Base-by-base conservation (phyloP, 2,797 vertebrate genomes). In the Pseudochaenichthys georgianus region DNA sequence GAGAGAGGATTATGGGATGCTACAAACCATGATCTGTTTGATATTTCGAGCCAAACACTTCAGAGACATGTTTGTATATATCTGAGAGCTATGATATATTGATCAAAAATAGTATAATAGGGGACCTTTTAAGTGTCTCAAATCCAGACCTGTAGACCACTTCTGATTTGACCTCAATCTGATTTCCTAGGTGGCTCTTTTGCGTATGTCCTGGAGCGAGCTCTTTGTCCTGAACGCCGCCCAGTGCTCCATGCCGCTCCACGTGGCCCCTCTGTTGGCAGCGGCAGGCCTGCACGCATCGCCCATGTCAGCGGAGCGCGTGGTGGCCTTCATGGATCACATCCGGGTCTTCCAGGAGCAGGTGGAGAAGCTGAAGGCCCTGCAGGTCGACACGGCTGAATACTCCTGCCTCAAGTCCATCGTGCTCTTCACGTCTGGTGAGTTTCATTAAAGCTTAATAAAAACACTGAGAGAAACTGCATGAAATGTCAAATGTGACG, bases 321-420 rank as follows among this genome's bases (percentile, higher is more conserved):
- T 96, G 45, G 96, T 96, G 85, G 96, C 96, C 77, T 96, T 96
- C 94, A 96, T 97, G 96, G 96, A 97, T 91, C 96, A 97, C 92
- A 96, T 96, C 87, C 94, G 96, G 0, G 94, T 96, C 77, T 96
- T 97, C 93, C 96, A 97, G 79, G 96, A 97, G 90, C 96, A 97
- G 90, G 96, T 97, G 89, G 96, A 97, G 92, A 96, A 96, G 90
- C 95, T 97, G 86, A 96, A 96, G 90, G 95, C 90, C 3, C 94
- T 97, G 87, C 96, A 95, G 82, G 95, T 96, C 9, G 96, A 97
- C 91, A 95, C 96, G 0, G 96, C 96, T 0, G 96, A 97, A 66
- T 97, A 95, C 13, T 96, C 95, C 89, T 97, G 96, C 83, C 95
- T 97, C 77, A 97, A 97, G 75, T 96, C 96, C 83, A 93, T 97